phyloP scores from a whole-genome alignment of 2,888 invertebrate genomes.

The Acronicta alni region DNA sequence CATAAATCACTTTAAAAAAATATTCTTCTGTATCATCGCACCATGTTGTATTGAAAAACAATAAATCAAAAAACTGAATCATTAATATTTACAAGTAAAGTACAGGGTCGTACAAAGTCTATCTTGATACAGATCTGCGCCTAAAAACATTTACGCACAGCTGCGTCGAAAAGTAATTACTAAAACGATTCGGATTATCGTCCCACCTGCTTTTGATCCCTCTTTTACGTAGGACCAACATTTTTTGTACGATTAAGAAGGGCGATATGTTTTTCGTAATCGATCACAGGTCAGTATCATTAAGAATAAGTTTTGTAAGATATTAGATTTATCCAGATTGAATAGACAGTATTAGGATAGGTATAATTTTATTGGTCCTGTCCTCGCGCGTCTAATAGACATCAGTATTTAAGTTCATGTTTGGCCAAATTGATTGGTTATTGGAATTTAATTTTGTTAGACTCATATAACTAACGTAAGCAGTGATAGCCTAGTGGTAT shows the following conservation, averaged over 20 bases:
- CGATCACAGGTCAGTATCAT: not conserved
- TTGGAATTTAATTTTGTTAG: no score
- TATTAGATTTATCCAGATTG: no score
- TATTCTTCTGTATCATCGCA: constrained; percentile 6
- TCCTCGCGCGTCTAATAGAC: no score
- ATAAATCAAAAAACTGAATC: not conserved
- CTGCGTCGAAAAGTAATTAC: constrained; percentile 27
- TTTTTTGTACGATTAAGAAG: not conserved
- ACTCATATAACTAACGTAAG: no score
- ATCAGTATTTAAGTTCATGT: no score
- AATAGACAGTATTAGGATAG: no score
- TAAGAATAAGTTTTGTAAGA: not conserved
- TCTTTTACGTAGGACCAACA: not conserved
- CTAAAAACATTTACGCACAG: constrained; percentile 5
- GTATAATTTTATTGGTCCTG: not conserved
- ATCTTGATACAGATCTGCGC: not conserved
- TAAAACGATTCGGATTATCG: constrained; percentile 13
- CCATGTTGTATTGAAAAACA: constrained; percentile 1
- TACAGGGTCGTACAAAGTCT: not conserved
- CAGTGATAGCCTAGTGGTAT: no score
- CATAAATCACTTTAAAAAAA: no score
- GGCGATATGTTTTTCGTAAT: not conserved
- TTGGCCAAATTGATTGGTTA: no score
- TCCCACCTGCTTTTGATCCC: not conserved
- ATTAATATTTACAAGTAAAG: not conserved